Percentiles rank a stretch among this genome's conserved stretches.
Conservation (phyloP, 2,113 vertebrate genomes). For the Chaetura pelagica region DNA sequence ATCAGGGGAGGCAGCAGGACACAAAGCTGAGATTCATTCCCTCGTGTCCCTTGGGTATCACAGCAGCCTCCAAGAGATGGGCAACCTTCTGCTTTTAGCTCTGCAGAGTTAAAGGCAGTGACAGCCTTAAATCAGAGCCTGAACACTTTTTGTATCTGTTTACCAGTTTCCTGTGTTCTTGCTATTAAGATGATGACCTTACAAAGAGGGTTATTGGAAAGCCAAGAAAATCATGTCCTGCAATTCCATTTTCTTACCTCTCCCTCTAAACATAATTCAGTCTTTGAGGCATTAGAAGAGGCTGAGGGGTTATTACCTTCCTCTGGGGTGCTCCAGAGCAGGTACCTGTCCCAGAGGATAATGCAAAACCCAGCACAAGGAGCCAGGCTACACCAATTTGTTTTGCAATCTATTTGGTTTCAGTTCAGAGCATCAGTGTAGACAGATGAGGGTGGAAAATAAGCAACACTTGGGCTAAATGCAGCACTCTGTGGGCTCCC, state of each 20-base stretch:
- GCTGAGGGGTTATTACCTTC: slow-evolving; percentile 42
- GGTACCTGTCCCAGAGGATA: not conserved
- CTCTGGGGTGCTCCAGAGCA: slow-evolving; percentile 29
- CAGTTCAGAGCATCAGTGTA: slow-evolving; percentile 66
- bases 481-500: slow-evolving; percentile 6
- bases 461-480: slow-evolving; percentile 62
- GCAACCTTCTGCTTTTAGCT: not conserved
- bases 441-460: slow-evolving; percentile 68
- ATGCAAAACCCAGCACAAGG: slow-evolving; percentile 48
- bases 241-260: slow-evolving; percentile 65
- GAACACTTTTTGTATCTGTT: slow-evolving; percentile 17
- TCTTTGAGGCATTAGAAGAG: slow-evolving; percentile 38
- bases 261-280: slow-evolving; percentile 57
- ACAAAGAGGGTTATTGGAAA: slow-evolving; percentile 35
- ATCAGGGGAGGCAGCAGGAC: not conserved
- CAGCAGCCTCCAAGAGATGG: not conserved
- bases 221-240: slow-evolving; percentile 42
- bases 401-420: slow-evolving; percentile 79
- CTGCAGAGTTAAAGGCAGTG: not conserved
- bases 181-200: slow-evolving; percentile 54
- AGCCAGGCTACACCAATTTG: slow-evolving; percentile 68
- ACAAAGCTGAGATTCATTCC: not conserved
- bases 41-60: not conserved
- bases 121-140: slow-evolving; percentile 33
- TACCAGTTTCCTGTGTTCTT: slow-evolving; percentile 49